Evolutionary conservation across 2,797 vertebrate species (phyloP).

Genomic region (Tragelaphus eurycerus): DNA sequence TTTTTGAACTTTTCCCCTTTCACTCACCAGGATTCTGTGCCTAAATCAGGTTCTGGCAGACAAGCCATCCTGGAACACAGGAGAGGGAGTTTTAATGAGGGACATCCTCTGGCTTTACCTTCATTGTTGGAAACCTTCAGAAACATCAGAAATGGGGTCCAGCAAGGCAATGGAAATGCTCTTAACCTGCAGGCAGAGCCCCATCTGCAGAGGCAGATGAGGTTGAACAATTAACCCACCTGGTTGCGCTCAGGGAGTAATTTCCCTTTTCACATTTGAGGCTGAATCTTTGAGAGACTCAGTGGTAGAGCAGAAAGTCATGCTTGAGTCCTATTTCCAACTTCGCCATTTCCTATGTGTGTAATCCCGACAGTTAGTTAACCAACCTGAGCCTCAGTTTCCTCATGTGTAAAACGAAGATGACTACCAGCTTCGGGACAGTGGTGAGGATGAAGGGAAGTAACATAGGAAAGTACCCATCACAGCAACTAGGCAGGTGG

Average conservation of each 20-base stretch:
- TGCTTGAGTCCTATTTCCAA: not conserved
- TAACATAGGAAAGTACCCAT: not conserved
- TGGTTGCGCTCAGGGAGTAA: not conserved
- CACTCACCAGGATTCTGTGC: not conserved
- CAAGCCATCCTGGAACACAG: not conserved
- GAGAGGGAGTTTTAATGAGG: not conserved
- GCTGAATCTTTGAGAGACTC: not conserved
- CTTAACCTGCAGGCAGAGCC: not conserved
- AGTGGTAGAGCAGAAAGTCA: not conserved
- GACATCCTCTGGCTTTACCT: not conserved
- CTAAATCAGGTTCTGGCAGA: not conserved
- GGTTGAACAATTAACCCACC: not conserved
- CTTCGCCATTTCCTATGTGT: not conserved
- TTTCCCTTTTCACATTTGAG: not conserved
- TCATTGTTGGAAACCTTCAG: not conserved
- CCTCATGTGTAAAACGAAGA: not conserved
- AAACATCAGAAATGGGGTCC: not conserved
- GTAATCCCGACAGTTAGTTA: accelerated
- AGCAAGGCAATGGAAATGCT: not conserved
- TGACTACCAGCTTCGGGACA: not conserved
- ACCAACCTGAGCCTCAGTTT: not conserved
- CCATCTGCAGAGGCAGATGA: not conserved
- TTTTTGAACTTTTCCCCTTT: not conserved
- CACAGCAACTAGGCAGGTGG: accelerated
- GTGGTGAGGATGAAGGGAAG: not conserved